A percentile compares a stretch with the other conserved stretches of the same genome.
These are phyloP conservation scores for Labia minor DNA, from an alignment of 2,888 invertebrate genomes.

Conservation along the genomic window DNA sequence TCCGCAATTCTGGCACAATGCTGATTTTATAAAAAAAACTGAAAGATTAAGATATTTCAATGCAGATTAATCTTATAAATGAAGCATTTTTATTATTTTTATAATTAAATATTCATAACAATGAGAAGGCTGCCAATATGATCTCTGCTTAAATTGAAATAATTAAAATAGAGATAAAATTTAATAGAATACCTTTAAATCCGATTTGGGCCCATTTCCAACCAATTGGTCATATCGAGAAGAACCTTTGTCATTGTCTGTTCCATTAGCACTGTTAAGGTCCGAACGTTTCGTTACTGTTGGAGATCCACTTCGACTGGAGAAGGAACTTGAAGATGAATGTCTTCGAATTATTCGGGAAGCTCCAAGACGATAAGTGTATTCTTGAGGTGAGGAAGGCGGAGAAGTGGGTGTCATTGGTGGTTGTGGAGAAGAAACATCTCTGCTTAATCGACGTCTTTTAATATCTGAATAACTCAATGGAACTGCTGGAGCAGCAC, in stretches of 20 bases:
- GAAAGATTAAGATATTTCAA: too few relatives aligned
- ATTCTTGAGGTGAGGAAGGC: constrained; percentile 45
- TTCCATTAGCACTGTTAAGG: constrained; percentile 14
- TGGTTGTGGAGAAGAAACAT: constrained; percentile 16
- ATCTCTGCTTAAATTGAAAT: too few relatives aligned
- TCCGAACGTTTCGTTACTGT: constrained; percentile 19
- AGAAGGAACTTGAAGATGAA: constrained; percentile 51
- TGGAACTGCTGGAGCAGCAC: not conserved
- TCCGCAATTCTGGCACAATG: too few relatives aligned
- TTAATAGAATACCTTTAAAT: not conserved
- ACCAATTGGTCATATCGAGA: constrained; percentile 14
- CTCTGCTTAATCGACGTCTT: constrained; percentile 26
- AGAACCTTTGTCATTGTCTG: constrained; percentile 15
- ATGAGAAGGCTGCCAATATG: too few relatives aligned
- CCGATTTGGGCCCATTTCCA: not conserved
- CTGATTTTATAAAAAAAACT: too few relatives aligned
- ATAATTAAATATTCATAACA: too few relatives aligned
- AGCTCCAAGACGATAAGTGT: constrained; percentile 54
- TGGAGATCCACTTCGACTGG: constrained; percentile 26
- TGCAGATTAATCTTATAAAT: too few relatives aligned
- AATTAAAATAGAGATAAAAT: too few relatives aligned
- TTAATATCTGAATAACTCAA: not conserved
- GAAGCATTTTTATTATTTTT: too few relatives aligned
- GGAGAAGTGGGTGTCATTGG: constrained; percentile 20
- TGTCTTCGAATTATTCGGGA: constrained; percentile 72